Evolutionary conservation across 2,888 invertebrate species (phyloP), one percentile per base, ranked within the genome.

Genomic region (Sphinx pinastri): DNA sequence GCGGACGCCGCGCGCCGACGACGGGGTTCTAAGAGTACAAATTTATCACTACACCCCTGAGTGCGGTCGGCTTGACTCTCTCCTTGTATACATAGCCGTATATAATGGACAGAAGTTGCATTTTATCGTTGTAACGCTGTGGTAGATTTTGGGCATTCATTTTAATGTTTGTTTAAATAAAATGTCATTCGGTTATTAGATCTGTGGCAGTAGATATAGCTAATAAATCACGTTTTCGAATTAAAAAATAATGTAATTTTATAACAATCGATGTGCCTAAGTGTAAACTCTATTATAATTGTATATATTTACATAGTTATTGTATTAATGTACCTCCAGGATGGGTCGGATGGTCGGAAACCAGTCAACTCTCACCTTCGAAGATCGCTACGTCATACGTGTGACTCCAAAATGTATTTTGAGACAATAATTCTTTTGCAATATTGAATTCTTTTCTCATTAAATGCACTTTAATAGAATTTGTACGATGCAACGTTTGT

Each of bases 201-300:
- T 81, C 87, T 80, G 91, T 92, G 88, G 89, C 91, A 91, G 89
- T 77, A 78, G 83, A 82, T 85, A 80, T 86, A 84, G 84, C 81
- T 86, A 84, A 85, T 84, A 86, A 88, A 87, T 88, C 89, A 89
- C 90, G 81, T 87, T 92, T 91, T 92, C 88, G 88, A 89, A 92
- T 91, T 91, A 90, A 88, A 87, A 84, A 89, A 91, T 63, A 88
- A 87, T 84, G 91, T 93, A 91, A 93, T 91, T 93, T 92, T 92
- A 93, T 93, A 94, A 94, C 88, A 94, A 94, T 94, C 91, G 94
- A 94, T 94, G 94, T 94, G 94, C 94, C 94, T 94, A 94, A 93
- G 93, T 94, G 94, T 94, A 92, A 87, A 81, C 82, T 93, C 87
- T 93, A 91, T 84, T 85, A 85, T 91, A 91, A 89, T 77, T 83